Evolutionary conservation across 2,113 vertebrate genomes (phyloP), one percentile per base, ranked within the genome.

Genomic region (Thymallus thymallus): DNA sequence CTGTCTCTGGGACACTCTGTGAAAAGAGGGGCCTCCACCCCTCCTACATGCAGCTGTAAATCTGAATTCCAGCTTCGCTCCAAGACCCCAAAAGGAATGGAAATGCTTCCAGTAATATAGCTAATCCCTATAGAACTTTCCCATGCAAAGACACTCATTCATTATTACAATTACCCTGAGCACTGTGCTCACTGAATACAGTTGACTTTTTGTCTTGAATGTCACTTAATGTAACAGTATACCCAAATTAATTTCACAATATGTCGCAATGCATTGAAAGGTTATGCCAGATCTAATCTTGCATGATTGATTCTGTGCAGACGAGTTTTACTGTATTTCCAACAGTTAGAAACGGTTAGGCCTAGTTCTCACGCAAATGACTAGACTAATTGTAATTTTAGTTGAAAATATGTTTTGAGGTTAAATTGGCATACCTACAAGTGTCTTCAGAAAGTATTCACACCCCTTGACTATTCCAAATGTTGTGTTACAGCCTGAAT

Each of bases 41-140:
- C 30, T 41, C 35, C 35, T 41, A 41, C 35, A 41, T 9, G 2
- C 35, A 41, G 66, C 66, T 46, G 66, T 68, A 68, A 68, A 68
- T 68, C 66, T 48, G 66, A 46, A 68, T 48, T 68, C 66, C 66
- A 30, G 32, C 66, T 68, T 35, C 41, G 20, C 35, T 45, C 7
- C 18, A 46, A 68, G 66, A 68, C 41, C 35, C 66, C 35, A 45
- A 46, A 46, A 68, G 66, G 66, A 68, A 68, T 68, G 66, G 35
- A 68, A 68, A 68, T 13, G 66, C 9, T 13, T 26, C 65, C 20
- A n/a, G 46, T 68, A 46, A 23, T 68, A 24, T 68, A 68, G 20
- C n/a, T 68, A 68, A 68, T 68, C 41, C 41, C 66, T 46, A 68
- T 68, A 41, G 66, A 46, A 68, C 66, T 16, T 68, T 46, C 66